These are phyloP conservation scores for Drosophila punjabiensis DNA, from an alignment of 1,140 invertebrate genomes.

Conservation along the genomic window DNA sequence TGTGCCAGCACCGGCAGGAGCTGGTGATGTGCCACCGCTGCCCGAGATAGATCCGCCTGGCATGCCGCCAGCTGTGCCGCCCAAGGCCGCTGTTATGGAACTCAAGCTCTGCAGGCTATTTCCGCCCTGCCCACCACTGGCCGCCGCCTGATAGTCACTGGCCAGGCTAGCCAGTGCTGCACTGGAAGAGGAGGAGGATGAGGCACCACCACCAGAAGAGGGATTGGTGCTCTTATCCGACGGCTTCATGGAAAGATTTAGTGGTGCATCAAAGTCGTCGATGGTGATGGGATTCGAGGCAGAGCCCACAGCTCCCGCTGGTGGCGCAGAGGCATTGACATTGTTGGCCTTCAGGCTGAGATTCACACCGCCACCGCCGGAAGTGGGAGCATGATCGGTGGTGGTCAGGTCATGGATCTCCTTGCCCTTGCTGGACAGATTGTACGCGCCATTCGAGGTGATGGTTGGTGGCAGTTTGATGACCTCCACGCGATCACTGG, in stretches of 20 bases:
- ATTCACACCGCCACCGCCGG: slow-evolving; percentile 80
- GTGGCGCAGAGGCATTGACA: slow-evolving; percentile 56
- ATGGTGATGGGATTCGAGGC: slow-evolving; percentile 85
- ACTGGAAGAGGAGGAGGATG: slow-evolving; percentile 24
- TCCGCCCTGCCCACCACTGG: slow-evolving; percentile 23
- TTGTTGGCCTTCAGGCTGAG: slow-evolving; percentile 71
- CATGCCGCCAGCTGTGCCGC: slow-evolving; percentile 64
- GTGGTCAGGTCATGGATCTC: slow-evolving; percentile 73
- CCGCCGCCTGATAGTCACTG: slow-evolving; percentile 57
- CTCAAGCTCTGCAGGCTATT: slow-evolving; percentile 83
- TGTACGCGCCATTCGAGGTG: slow-evolving; percentile 84
- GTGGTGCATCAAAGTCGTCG: slow-evolving; percentile 90
- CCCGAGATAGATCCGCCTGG: slow-evolving; percentile 72
- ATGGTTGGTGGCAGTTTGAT: slow-evolving; percentile 90
- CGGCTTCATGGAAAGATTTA: slow-evolving; percentile 93
- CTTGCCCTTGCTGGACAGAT: slow-evolving; percentile 82
- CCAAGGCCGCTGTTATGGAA: slow-evolving; percentile 84
- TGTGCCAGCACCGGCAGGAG: slow-evolving; percentile 50
- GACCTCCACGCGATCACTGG: slow-evolving; percentile 90
- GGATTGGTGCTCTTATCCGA: slow-evolving; percentile 85
- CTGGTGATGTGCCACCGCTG: slow-evolving; percentile 66
- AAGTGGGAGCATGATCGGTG: slow-evolving; percentile 55
- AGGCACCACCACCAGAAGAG: neutral
- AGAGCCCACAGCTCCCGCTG: slow-evolving; percentile 72
- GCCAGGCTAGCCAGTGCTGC: slow-evolving; percentile 47